Base-by-base conservation (phyloP, 2,888 invertebrate genomes). In the Proisotoma minuta region DNA sequence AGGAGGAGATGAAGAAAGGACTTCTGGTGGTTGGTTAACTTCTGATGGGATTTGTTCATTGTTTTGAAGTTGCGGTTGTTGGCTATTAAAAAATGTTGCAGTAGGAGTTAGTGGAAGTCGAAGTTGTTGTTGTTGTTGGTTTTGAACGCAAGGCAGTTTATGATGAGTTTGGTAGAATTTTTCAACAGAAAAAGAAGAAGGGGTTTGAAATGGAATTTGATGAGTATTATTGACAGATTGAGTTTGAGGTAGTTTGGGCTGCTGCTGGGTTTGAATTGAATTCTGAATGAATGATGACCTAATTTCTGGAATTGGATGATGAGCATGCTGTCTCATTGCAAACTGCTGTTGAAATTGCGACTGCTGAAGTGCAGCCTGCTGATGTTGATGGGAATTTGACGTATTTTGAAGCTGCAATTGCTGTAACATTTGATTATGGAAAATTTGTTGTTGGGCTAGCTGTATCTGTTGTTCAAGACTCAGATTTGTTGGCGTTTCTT, bases 31-130 rank as follows among this genome's bases (percentile, higher is more conserved):
- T 60, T 22, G 34, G 23, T 20, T 12, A 15, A n/a, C n/a, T n/a
- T n/a, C 18, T 60, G 18, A 34, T 8, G 23, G 10, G 1, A 26
- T 15, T 54, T 27, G 52, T 27, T 28, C 10, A 24, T 56, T 56
- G 15, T 56, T 47, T 3, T 57, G 57, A 1, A 18, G 43, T 22
- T 28, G 53, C 15, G 29, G 60, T 15, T 39, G 59, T 51, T 50
- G 59, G 4, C 8, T 12, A 2, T 18, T n/a, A 43, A 26, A 12
- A 2, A 20, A 1, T 47, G 15, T 15, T 26, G 18, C 20, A 10
- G 34, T 53, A 23, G 39, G n/a, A 22, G 48, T n/a, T 47, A 18
- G 52, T 18, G 52, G n/a, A n/a, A n/a, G n/a, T n/a, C n/a, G 54
- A 12, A 26, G 29, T 34, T 34, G 34, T 43, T 43, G 43, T 3